Evolutionary conservation across 2,888 invertebrate genomes (phyloP), one percentile per base, ranked within the genome.

Genomic region (Acrocyrtus sp.): DNA sequence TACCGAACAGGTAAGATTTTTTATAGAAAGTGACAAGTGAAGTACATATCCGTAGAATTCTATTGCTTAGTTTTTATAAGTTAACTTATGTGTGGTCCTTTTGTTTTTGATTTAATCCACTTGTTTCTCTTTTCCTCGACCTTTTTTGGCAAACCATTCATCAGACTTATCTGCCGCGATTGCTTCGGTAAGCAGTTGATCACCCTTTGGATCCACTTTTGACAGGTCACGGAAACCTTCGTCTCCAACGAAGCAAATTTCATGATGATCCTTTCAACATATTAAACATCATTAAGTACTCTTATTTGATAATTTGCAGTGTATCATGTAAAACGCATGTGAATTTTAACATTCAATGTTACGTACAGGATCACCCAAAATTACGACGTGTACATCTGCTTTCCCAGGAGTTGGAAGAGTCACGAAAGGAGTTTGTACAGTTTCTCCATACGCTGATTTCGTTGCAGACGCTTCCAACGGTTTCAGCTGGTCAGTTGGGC

Each of bases 201-300:
- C 92, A 54, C 93, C 93, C 62, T 91, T 88, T 0, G 92, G 90
- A 84, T 98, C 98, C 2, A 94, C 89, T 81, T 92, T 88, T 0
- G 97, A 96, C 43, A 98, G 85, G 82, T 96, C 88, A 5, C 91
- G 86, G 86, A 96, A 99, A 41, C 92, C 96, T 86, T 97, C 96
- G 82, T 97, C 96, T 76, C 97, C 98, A 4, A 98, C 98, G 85
- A 98, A 98, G 85, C 98, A 98, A 78, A 99, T 98, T 87, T 99
- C 98, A 84, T 98, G 98, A 0, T 90, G 94, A 85, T 98, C 96
- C 90, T 90, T 24, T 24, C 47, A 45, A 62, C 22, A 24, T 85
- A 67, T 51, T 26, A 76, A 63, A 81, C 63, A 45, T 53, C 12
- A 3, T 56, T n/a, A 56, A n/a, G 45, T 54, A 12, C 10, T 29